phyloP scores from a whole-genome alignment of 2,888 invertebrate genomes.

The Criorhina ranunculi region DNA sequence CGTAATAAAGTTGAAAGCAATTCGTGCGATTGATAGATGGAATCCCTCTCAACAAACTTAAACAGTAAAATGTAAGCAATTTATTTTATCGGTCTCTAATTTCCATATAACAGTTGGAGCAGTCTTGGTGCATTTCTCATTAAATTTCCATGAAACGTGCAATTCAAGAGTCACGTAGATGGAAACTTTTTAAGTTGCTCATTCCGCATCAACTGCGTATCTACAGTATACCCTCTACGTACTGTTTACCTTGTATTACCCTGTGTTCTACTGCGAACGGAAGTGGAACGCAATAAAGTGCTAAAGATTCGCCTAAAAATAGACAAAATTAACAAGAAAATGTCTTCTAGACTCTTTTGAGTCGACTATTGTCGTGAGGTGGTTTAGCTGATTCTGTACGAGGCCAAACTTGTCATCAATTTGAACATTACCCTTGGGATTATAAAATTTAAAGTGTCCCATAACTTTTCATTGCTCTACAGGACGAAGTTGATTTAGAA shows the following conservation, averaged over 20 bases:
- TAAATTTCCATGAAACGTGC: constrained; percentile 20
- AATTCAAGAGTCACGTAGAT: constrained; percentile 20
- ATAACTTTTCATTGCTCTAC: constrained; percentile 22
- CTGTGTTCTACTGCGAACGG: neutral
- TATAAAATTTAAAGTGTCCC: constrained; percentile 27
- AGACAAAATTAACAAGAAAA: constrained; percentile 29
- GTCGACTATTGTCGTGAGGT: neutral
- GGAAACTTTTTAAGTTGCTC: constrained; percentile 36
- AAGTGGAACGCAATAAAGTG: constrained; percentile 21
- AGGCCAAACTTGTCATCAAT: constrained; percentile 4
- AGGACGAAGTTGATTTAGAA: constrained; percentile 24
- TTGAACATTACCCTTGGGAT: neutral
- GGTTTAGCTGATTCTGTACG: constrained; percentile 28
- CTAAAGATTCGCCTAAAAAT: neutral
- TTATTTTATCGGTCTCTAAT: constrained; percentile 61
- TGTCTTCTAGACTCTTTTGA: neutral
- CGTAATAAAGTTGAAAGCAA: constrained; percentile 35
- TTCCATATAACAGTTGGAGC: constrained; percentile 20
- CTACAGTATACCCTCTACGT: neutral
- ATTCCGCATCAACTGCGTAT: constrained; percentile 4
- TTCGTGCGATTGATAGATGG: constrained; percentile 5
- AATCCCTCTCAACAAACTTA: constrained; percentile 4
- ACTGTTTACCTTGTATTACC: constrained; percentile 16
- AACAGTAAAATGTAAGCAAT: constrained; percentile 50
- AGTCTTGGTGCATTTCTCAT: constrained; percentile 26